These are phyloP conservation scores for Regulus satrapa DNA, from an alignment of 2,113 vertebrate species.

Conservation along the genomic window DNA sequence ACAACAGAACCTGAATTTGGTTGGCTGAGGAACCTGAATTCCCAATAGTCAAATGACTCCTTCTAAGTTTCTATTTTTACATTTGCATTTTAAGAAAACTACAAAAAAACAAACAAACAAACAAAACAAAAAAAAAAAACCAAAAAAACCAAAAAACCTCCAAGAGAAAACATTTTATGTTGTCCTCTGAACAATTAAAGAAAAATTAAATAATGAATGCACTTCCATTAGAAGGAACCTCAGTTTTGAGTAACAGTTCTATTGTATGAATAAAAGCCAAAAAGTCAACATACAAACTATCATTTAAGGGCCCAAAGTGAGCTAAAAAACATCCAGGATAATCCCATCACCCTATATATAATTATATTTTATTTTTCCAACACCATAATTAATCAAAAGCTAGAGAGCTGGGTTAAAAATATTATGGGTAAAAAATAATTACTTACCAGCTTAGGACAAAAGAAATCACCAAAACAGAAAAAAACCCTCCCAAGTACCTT, in stretches of 20 bases:
- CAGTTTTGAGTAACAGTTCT: neutral
- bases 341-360: neutral
- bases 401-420: neutral
- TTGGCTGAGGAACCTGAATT: neutral
- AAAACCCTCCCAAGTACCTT: neutral
- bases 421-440: rapidly evolving
- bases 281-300: rapidly evolving
- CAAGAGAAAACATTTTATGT: neutral
- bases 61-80: no score
- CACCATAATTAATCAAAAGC: neutral
- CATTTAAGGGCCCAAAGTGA: neutral
- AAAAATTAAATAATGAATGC: rapidly evolving
- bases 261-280: neutral
- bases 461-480: neutral
- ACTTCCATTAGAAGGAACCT: neutral
- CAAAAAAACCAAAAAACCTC: no score
- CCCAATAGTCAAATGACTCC: neutral
- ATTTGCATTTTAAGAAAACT: neutral
- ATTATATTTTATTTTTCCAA: neutral
- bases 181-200: neutral
- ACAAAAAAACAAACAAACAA: no score
- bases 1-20: neutral
- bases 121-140: no score
- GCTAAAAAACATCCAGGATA: neutral
- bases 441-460: neutral